phyloP scores from a whole-genome alignment of 2,797 vertebrate species.

The Sciurus vulgaris region DNA sequence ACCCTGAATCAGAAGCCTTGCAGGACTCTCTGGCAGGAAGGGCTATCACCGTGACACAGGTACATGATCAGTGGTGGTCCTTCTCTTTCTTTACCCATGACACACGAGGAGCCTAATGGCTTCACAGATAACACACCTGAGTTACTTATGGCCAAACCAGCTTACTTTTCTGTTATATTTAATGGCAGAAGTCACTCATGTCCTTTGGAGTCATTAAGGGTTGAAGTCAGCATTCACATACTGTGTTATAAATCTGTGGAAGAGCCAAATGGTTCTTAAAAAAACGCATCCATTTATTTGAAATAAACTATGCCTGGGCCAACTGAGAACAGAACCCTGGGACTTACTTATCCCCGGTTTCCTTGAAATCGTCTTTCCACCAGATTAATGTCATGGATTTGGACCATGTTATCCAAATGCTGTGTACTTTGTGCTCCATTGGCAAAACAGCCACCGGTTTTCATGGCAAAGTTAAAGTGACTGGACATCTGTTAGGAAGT shows the following conservation, averaged over 20 bases:
- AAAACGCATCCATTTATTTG: neutral
- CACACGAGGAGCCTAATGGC: neutral
- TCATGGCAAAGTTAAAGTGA: slow-evolving; percentile 4
- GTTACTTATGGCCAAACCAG: neutral
- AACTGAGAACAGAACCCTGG: neutral
- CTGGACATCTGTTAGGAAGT: neutral
- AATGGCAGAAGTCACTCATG: neutral
- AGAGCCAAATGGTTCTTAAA: slow-evolving; percentile 3
- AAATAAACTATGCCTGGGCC: neutral
- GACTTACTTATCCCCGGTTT: neutral
- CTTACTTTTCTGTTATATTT: neutral
- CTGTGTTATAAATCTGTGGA: neutral
- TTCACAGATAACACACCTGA: neutral
- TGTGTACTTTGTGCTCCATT: neutral
- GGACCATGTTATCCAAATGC: neutral
- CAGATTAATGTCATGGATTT: neutral
- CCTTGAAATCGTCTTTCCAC: neutral
- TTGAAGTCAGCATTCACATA: neutral
- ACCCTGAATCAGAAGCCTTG: slow-evolving; percentile 90
- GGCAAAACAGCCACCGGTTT: neutral
- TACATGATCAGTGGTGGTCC: slow-evolving; percentile 52
- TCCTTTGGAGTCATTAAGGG: neutral
- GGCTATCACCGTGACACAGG: slow-evolving; percentile 86
- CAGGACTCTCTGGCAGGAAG: slow-evolving; percentile 87
- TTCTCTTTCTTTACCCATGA: neutral